These are phyloP conservation scores for Parnassius smintheus DNA, from an alignment of 2,888 invertebrate species.

Conservation along the genomic window DNA sequence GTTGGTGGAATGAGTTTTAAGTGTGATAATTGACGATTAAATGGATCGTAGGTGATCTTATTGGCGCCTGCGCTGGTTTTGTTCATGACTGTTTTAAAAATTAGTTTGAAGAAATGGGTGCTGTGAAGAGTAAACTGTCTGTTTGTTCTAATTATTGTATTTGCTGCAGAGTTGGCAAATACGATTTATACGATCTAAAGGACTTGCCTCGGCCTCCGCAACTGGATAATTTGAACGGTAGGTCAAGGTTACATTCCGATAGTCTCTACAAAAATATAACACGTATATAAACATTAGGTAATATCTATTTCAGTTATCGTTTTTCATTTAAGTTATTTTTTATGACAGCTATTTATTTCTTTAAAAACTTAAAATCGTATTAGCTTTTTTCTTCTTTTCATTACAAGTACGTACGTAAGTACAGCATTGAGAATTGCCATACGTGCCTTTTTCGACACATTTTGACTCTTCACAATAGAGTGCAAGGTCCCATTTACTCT, in stretches of 20 bases:
- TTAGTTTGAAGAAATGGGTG: slow-evolving; percentile 49
- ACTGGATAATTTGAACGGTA: slow-evolving; percentile 56
- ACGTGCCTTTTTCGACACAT: no score
- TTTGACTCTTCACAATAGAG: no score
- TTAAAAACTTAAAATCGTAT: no score
- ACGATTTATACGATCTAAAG: slow-evolving; percentile 62
- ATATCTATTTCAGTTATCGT: slow-evolving; percentile 1
- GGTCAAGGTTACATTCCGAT: slow-evolving; percentile 34
- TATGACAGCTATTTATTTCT: no score
- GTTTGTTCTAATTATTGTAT: slow-evolving; percentile 45
- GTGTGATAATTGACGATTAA: slow-evolving; percentile 49
- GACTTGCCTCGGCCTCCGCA: slow-evolving; percentile 66
- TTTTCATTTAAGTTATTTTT: neutral
- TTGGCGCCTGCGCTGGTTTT: slow-evolving; percentile 34
- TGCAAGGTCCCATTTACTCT: no score
- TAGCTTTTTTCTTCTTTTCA: no score
- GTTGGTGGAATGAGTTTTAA: slow-evolving; percentile 41
- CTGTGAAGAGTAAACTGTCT: slow-evolving; percentile 59
- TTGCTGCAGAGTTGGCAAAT: slow-evolving; percentile 48
- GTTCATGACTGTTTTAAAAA: slow-evolving; percentile 21
- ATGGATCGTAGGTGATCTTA: slow-evolving; percentile 36
- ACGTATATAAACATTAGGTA: neutral
- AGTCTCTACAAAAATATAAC: neutral
- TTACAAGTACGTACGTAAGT: no score
- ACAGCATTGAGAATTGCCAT: no score